phyloP scores from a whole-genome alignment of 2,113 vertebrate genomes.

The Apteryx mantelli region DNA sequence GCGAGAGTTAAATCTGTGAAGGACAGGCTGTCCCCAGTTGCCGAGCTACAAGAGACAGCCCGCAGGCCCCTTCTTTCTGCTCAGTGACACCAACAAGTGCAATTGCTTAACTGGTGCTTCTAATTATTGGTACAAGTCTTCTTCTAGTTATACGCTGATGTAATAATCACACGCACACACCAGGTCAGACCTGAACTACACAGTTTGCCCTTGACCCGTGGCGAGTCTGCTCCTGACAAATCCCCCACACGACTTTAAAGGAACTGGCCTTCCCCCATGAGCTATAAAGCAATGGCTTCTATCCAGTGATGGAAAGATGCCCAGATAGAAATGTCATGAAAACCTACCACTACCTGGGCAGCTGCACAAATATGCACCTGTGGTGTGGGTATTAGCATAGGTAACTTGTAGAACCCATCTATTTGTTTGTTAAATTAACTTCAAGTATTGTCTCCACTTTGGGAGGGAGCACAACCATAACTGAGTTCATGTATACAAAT shows the following conservation, averaged over 20 bases:
- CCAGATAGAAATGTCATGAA: not conserved
- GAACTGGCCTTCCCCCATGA: too few species aligned
- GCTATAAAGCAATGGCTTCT: fast-evolving
- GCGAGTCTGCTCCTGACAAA: not conserved
- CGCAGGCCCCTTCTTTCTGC: not conserved
- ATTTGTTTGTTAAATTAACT: not conserved
- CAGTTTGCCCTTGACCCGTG: not conserved
- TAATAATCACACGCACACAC: not conserved
- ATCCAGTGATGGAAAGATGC: too few species aligned
- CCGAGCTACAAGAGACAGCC: not conserved
- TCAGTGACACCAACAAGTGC: not conserved
- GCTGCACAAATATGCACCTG: not conserved
- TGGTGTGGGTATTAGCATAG: not conserved
- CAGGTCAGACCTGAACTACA: not conserved
- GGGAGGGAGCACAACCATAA: not conserved
- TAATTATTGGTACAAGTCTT: not conserved
- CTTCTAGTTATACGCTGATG: not conserved
- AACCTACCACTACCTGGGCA: not conserved
- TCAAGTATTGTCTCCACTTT: not conserved
- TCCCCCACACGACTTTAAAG: not conserved
- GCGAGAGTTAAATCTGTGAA: not conserved
- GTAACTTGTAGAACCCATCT: fast-evolving
- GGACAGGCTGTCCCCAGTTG: not conserved
- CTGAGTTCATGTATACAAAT: not conserved
- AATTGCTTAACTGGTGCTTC: not conserved